These are phyloP conservation scores for Sialis lutaria DNA, from an alignment of 2,888 invertebrate genomes.

Conservation along the genomic window DNA sequence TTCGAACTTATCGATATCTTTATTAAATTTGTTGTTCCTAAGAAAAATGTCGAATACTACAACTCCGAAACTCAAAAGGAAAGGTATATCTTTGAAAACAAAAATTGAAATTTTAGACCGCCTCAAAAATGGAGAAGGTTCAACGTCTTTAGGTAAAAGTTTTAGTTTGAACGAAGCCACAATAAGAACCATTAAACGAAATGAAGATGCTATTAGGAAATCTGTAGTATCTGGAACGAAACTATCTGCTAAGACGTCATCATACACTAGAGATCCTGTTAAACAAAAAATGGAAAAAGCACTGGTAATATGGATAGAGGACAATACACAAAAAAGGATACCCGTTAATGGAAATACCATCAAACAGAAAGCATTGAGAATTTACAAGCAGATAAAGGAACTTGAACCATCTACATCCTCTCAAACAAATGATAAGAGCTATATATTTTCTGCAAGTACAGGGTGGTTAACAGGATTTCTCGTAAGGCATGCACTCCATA, in stretches of 20 bases:
- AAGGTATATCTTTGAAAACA: slow-evolving; percentile 6
- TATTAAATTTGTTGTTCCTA: no score
- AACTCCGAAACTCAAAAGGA: not conserved
- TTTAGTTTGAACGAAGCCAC: slow-evolving; percentile 10
- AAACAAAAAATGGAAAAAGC: slow-evolving; percentile 12
- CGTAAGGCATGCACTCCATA: slow-evolving; percentile 12
- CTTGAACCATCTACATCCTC: slow-evolving; percentile 8
- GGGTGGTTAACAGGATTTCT: slow-evolving; percentile 12
- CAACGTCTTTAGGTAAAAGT: slow-evolving; percentile 9
- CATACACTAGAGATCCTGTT: slow-evolving; percentile 9
- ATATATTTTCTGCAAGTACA: slow-evolving; percentile 8
- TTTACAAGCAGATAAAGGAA: slow-evolving; percentile 9
- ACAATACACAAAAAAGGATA: slow-evolving; percentile 9
- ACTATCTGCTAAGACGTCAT: slow-evolving; percentile 7
- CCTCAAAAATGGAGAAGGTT: slow-evolving; percentile 8
- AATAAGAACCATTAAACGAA: slow-evolving; percentile 10
- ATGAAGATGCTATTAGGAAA: slow-evolving; percentile 8
- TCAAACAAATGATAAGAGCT: not conserved
- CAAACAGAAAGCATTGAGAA: slow-evolving; percentile 9
- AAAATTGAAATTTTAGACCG: slow-evolving; percentile 8
- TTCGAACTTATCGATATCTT: no score
- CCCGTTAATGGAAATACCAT: slow-evolving; percentile 10
- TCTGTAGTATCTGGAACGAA: slow-evolving; percentile 9
- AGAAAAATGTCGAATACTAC: no score
- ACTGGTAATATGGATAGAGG: slow-evolving; percentile 12